A percentile compares a stretch with the other conserved stretches of the same genome.
These are phyloP conservation scores for Neolamprologus hecqui DNA, from an alignment of 2,113 vertebrate species.

Conservation along the genomic window DNA sequence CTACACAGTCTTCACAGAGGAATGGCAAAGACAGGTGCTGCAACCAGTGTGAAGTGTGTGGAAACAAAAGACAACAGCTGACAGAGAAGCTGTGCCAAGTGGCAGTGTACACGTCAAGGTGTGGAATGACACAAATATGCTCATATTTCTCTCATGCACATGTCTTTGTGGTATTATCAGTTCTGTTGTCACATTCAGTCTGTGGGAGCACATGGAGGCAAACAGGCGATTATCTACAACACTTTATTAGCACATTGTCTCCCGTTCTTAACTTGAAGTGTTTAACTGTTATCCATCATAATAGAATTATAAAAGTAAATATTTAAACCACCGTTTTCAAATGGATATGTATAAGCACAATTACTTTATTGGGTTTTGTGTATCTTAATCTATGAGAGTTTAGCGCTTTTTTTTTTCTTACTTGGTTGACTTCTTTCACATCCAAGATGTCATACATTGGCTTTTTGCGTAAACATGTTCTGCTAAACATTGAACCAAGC, in stretches of 20 bases:
- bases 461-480: background rate
- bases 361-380: background rate
- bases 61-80: conserved; percentile 61
- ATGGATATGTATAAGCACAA: background rate
- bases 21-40: conserved; percentile 54
- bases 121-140: conserved; percentile 44
- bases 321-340: background rate
- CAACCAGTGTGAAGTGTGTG: conserved; percentile 46
- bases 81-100: conserved; percentile 46
- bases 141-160: conserved; percentile 13
- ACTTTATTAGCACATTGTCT: conserved; percentile 42
- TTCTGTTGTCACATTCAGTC: conserved; percentile 31
- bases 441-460: background rate
- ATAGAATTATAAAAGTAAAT: background rate
- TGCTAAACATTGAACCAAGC: background rate
- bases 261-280: background rate
- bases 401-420: background rate
- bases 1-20: conserved; percentile 30
- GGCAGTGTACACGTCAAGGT: background rate
- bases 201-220: conserved; percentile 14
- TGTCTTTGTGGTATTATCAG: conserved; percentile 26
- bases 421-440: background rate
- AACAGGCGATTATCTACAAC: conserved; percentile 37
- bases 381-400: background rate
- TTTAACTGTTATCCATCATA: background rate